Percentiles rank a stretch among this genome's conserved stretches.
These are phyloP conservation scores for Dyspetes luteomarginatus DNA, from an alignment of 2,888 invertebrate species.

Conservation along the genomic window DNA sequence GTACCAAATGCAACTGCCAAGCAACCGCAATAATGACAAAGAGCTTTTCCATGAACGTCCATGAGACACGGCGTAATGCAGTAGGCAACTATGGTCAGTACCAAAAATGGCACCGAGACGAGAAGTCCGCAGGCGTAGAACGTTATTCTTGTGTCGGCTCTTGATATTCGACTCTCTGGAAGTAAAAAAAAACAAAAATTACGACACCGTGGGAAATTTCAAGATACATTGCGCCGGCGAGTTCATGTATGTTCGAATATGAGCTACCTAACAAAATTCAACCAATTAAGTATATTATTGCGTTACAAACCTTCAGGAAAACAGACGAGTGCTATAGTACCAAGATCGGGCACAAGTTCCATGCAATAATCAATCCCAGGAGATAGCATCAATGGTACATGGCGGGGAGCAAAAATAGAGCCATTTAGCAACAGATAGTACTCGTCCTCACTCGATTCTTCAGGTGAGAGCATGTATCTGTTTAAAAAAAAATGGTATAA, in stretches of 20 bases:
- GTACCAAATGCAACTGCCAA: slow-evolving; percentile 85
- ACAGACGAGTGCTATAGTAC: slow-evolving; percentile 85
- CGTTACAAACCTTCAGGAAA: slow-evolving; percentile 76
- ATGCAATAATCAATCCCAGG: slow-evolving; percentile 86
- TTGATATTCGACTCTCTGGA: slow-evolving; percentile 68
- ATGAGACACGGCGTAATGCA: slow-evolving; percentile 84
- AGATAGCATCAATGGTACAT: slow-evolving; percentile 83
- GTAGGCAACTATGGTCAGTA: slow-evolving; percentile 82
- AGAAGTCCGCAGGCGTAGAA: slow-evolving; percentile 80
- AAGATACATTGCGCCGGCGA: neutral
- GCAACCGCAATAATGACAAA: slow-evolving; percentile 86
- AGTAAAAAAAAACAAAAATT: slow-evolving; percentile 40
- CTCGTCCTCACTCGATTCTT: slow-evolving; percentile 84
- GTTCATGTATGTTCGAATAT: neutral
- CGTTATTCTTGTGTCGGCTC: slow-evolving; percentile 73
- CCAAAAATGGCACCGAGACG: slow-evolving; percentile 82
- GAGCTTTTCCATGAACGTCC: slow-evolving; percentile 85
- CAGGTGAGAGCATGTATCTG: slow-evolving; percentile 86
- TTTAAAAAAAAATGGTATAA: neutral
- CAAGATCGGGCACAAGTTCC: slow-evolving; percentile 85
- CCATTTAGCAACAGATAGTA: slow-evolving; percentile 86
- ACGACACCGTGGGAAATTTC: slow-evolving; percentile 43
- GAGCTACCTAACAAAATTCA: slow-evolving; percentile 8
- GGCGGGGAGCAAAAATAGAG: slow-evolving; percentile 85
- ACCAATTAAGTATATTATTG: slow-evolving; percentile 49